phyloP scores from a whole-genome alignment of 1,140 invertebrate genomes.

The Pogonus chalceus region DNA sequence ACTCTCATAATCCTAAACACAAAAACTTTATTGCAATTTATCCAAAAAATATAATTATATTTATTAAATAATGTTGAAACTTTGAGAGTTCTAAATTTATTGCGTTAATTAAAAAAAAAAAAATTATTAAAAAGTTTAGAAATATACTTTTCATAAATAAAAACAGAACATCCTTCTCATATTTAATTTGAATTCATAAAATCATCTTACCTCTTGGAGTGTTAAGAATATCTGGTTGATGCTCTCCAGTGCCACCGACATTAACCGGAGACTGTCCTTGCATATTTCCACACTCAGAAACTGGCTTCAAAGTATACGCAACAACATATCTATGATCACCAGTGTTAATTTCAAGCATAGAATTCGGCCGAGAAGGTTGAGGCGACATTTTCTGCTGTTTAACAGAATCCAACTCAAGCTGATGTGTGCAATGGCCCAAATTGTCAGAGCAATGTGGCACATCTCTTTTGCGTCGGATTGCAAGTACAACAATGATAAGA shows the following conservation, averaged over 20 bases:
- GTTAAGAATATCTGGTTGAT: slow-evolving; percentile 36
- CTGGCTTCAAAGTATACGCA: slow-evolving; percentile 46
- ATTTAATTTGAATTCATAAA: slow-evolving; percentile 9
- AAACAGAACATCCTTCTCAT: neutral
- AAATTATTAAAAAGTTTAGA: neutral
- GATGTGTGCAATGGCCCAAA: slow-evolving; percentile 28
- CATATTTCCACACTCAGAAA: slow-evolving; percentile 21
- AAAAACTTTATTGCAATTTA: too few relatives aligned
- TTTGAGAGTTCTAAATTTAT: too few relatives aligned
- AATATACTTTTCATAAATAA: neutral
- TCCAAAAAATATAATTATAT: too few relatives aligned
- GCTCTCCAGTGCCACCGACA: slow-evolving; percentile 18
- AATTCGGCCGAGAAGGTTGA: slow-evolving; percentile 25
- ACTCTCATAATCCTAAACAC: too few relatives aligned
- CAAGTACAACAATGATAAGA: slow-evolving; percentile 49
- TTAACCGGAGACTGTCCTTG: slow-evolving; percentile 12
- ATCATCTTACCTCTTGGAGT: slow-evolving; percentile 33
- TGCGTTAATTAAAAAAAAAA: too few relatives aligned
- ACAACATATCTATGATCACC: slow-evolving; percentile 48
- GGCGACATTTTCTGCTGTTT: slow-evolving; percentile 27
- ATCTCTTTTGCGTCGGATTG: slow-evolving; percentile 36
- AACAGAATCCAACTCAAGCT: slow-evolving; percentile 22
- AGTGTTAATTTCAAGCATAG: slow-evolving; percentile 46
- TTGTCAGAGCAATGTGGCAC: slow-evolving; percentile 25
- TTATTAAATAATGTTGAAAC: too few relatives aligned